Conservation (phyloP, 1,140 invertebrate genomes). For the Vollenhovia emeryi region DNA sequence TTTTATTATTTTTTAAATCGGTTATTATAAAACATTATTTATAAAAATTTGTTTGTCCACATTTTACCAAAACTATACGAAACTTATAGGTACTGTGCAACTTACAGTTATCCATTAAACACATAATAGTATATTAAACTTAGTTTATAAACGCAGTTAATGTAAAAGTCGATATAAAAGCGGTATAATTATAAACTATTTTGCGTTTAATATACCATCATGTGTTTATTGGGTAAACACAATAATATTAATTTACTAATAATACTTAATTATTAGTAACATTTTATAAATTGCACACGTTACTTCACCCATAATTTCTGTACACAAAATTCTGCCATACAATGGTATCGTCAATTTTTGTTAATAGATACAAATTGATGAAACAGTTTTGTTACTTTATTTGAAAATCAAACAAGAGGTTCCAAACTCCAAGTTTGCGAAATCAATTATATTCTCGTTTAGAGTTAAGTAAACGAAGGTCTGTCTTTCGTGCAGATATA, state of each 20-base stretch:
- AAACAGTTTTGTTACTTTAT: not conserved
- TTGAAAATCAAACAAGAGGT: not conserved
- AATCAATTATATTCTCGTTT: not conserved
- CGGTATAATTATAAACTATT: too few species aligned
- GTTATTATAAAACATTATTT: not conserved
- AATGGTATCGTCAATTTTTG: not conserved
- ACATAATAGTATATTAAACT: too few species aligned
- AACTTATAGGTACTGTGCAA: too few species aligned
- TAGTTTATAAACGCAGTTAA: too few species aligned
- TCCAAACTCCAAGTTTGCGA: not conserved
- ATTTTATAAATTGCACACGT: not conserved
- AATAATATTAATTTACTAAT: too few species aligned
- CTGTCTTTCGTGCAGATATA: conserved; percentile 9
- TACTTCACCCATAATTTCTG: not conserved
- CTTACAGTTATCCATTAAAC: not conserved
- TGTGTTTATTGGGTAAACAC: too few species aligned
- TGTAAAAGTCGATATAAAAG: too few species aligned
- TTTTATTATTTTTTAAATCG: not conserved
- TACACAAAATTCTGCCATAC: not conserved
- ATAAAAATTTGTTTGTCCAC: too few species aligned
- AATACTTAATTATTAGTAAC: too few species aligned
- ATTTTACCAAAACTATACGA: not conserved
- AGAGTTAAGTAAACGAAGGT: conserved; percentile 64
- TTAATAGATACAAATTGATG: not conserved
- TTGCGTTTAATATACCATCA: too few species aligned